Conservation (phyloP, 1,140 invertebrate genomes). For the Papilio xuthus region DNA sequence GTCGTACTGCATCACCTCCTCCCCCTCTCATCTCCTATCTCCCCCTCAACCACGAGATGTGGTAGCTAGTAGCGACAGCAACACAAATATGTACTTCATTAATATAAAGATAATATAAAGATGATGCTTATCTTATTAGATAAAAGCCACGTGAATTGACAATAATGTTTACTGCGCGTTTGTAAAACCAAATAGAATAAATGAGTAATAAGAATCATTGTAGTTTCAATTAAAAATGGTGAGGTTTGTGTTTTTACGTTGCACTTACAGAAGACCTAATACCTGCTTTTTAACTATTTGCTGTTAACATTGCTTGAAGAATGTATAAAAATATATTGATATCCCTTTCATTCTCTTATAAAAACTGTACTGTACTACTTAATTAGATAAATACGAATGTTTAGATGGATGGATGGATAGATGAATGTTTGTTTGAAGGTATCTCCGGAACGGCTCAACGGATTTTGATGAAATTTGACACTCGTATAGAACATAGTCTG, state of each 20-base stretch:
- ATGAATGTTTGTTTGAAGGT: too few species aligned
- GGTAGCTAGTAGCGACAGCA: conserved; percentile 40
- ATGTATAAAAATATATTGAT: too few species aligned
- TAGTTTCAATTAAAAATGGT: background rate
- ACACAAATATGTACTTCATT: conserved; percentile 1
- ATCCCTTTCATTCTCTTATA: too few species aligned
- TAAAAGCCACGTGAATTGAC: background rate
- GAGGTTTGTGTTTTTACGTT: background rate
- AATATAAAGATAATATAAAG: background rate
- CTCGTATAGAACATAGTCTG: too few species aligned
- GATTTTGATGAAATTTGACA: too few species aligned
- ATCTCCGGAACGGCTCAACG: too few species aligned
- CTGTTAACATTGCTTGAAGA: too few species aligned
- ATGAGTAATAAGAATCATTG: background rate
- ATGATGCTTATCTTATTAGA: background rate
- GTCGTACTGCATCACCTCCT: conserved; percentile 40
- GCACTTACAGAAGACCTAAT: too few species aligned
- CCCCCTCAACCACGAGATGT: background rate
- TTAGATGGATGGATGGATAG: too few species aligned
- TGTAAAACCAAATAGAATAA: background rate
- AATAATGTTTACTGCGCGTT: background rate
- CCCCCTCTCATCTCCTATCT: background rate
- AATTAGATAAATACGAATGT: too few species aligned
- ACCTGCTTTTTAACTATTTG: too few species aligned
- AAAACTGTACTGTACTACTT: too few species aligned